A percentile compares a stretch with the other conserved stretches of the same genome.
These are phyloP conservation scores for Dendrocincla tyrannina DNA, from an alignment of 2,797 vertebrate species.

Conservation along the genomic window DNA sequence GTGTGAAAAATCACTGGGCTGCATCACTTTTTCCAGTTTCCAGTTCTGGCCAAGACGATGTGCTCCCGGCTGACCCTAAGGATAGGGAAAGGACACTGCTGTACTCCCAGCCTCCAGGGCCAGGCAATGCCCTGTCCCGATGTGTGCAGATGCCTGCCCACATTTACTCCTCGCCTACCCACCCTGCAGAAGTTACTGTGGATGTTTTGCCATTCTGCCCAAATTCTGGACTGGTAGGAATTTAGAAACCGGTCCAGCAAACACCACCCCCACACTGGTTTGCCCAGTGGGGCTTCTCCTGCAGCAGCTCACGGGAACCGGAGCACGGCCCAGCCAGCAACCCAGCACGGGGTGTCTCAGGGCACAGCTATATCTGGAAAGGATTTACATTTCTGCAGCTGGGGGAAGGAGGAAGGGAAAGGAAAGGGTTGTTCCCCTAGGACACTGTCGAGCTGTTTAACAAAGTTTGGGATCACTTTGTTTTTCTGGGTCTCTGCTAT, in stretches of 20 bases:
- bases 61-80: background rate
- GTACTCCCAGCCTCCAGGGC: background rate
- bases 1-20: background rate
- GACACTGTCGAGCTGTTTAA: background rate
- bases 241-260: background rate
- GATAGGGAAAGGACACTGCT: background rate
- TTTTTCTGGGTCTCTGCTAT: background rate
- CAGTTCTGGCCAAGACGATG: background rate
- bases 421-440: background rate
- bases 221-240: background rate
- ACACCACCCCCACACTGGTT: background rate
- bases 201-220: background rate
- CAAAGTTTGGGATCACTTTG: background rate
- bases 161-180: background rate
- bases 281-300: background rate
- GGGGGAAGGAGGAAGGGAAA: background rate
- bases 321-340: background rate
- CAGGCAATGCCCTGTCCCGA: background rate
- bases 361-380: background rate
- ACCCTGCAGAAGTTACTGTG: background rate
- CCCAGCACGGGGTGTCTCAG: accelerated
- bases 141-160: background rate
- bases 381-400: background rate
- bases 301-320: background rate
- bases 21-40: background rate